A percentile compares a stretch with the other conserved stretches of the same genome.
Evolutionary conservation across 2,113 vertebrate genomes (phyloP).

Genomic region (Bolborhynchus lineola): DNA sequence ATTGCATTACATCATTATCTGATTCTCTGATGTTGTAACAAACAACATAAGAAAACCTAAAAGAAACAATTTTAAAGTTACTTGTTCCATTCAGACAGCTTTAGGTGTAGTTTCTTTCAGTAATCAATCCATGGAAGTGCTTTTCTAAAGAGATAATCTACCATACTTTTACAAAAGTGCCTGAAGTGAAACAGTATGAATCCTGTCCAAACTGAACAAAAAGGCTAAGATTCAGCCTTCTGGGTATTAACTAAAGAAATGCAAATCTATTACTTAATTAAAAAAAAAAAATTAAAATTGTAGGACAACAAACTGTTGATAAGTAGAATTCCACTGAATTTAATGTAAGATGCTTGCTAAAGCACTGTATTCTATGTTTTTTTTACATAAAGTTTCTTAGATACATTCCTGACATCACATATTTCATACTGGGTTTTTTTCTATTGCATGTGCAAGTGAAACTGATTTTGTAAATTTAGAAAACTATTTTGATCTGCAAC

Average conservation of each 20-base stretch:
- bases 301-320: background rate
- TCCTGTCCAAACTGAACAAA: background rate
- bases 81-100: background rate
- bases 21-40: background rate
- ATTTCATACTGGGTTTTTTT: background rate
- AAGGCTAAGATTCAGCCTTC: background rate
- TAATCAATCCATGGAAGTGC: background rate
- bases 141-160: background rate
- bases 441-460: background rate
- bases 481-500: background rate
- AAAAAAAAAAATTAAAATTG: background rate
- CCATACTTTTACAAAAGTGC: background rate
- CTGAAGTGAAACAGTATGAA: background rate
- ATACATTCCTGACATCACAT: background rate
- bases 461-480: background rate
- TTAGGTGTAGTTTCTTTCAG: background rate
- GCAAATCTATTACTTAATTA: background rate
- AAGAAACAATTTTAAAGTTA: background rate
- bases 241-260: background rate
- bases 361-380: background rate
- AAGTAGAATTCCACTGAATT: background rate
- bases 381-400: background rate
- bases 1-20: background rate
- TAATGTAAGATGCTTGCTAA: background rate
- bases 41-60: background rate